phyloP scores from a whole-genome alignment of 1,140 invertebrate genomes.

The Nasonia vitripennis region DNA sequence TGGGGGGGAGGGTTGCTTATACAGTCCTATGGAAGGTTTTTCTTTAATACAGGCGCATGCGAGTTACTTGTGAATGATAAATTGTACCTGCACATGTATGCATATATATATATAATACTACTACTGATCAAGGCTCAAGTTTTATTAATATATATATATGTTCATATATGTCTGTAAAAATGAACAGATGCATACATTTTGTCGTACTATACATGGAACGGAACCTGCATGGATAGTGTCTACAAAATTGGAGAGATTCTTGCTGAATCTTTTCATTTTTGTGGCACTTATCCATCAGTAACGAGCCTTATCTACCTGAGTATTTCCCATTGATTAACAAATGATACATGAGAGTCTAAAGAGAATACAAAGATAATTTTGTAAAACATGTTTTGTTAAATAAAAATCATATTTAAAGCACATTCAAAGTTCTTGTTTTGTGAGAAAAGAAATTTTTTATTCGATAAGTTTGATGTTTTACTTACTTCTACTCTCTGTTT shows the following conservation, averaged over 20 bases:
- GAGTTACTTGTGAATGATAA: conserved; percentile 69
- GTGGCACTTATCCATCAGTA: conserved; percentile 24
- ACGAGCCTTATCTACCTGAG: conserved; percentile 49
- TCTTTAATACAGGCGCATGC: conserved; percentile 66
- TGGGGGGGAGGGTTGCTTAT: conserved; percentile 58
- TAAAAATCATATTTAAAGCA: conserved; percentile 34
- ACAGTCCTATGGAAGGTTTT: conserved; percentile 59
- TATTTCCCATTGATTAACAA: conserved; percentile 35
- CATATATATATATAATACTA: conserved; percentile 62
- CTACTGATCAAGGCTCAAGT: conserved; percentile 37
- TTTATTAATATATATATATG: conserved; percentile 53
- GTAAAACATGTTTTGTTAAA: conserved; percentile 41
- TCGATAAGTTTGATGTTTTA: conserved; percentile 13
- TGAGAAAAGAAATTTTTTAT: conserved; percentile 32
- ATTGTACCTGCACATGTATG: conserved; percentile 67
- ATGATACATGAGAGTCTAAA: conserved; percentile 22
- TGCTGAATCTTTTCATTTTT: conserved; percentile 30
- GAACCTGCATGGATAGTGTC: conserved; percentile 57
- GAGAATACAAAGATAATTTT: conserved; percentile 24
- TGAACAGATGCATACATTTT: conserved; percentile 45
- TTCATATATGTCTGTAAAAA: conserved; percentile 43
- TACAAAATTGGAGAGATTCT: conserved; percentile 34
- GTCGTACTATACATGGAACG: conserved; percentile 56
- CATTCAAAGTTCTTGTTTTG: not conserved
- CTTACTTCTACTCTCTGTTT: conserved; percentile 2